phyloP scores from a whole-genome alignment of 2,888 invertebrate species.

The Ormyrus nitidulus region DNA sequence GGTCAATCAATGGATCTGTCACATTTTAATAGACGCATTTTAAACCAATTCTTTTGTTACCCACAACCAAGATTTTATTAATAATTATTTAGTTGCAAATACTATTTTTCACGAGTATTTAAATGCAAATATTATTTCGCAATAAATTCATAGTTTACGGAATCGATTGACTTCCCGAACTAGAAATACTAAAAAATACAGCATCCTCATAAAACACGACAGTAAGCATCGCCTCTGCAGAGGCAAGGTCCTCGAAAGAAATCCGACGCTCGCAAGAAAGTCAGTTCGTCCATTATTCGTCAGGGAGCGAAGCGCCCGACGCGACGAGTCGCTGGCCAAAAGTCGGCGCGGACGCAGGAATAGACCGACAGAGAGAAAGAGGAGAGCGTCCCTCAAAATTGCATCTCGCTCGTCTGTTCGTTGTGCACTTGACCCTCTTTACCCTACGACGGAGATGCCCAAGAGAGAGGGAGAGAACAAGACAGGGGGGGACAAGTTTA shows the following conservation, averaged over 20 bases:
- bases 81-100: too few relatives aligned
- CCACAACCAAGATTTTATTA: too few relatives aligned
- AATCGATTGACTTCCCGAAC: too few relatives aligned
- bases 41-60: too few relatives aligned
- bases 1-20: too few relatives aligned
- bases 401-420: conserved; percentile 9
- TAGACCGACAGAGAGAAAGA: conserved; percentile 9
- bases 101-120: too few relatives aligned
- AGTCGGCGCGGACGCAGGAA: conserved; percentile 11
- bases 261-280: background rate
- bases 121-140: too few relatives aligned
- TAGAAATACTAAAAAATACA: too few relatives aligned
- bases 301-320: background rate
- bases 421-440: conserved; percentile 47
- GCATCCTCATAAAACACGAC: too few relatives aligned
- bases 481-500: conserved; percentile 4
- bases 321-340: background rate
- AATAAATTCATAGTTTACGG: too few relatives aligned
- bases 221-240: background rate
- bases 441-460: background rate
- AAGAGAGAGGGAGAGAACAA: background rate
- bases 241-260: conserved; percentile 9
- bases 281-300: background rate
- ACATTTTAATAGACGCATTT: too few relatives aligned
- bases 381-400: background rate